Base-by-base conservation (phyloP, 2,113 vertebrate genomes). In the Gavialis gangeticus region DNA sequence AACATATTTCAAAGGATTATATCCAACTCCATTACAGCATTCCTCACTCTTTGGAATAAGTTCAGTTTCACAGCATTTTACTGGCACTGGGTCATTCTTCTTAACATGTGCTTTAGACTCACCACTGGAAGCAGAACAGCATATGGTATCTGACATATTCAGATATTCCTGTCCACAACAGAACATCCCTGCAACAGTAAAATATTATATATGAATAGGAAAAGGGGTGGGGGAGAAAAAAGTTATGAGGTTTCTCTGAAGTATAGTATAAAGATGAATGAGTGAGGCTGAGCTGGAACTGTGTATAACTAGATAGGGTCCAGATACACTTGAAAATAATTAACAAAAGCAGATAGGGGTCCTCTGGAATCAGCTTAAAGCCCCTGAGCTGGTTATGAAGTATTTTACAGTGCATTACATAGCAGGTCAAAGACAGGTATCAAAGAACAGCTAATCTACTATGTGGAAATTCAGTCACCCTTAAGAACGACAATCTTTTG, bases 1-100 rank as follows among this genome's bases (percentile, higher is more conserved):
- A 97, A 99, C 98, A 95, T 98, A 98, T 97, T 98, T 98, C 94
- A 98, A 97, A 91, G 99, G 98, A 98, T 99, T 97, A 96, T 99
- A 99, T 95, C 99, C 98, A 96, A 99, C 98, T 92, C 99, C 99
- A 93, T 98, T 98, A 97, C 99, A 99, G 98, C 99, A 99, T 97
- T 97, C 95, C 96, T 99, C 98, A 34, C 97, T 98, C 96, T 97
- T 97, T 96, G 97, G 98, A 97, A 99, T 98, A 97, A 99, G 98
- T 97, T 98, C 98, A 91, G 98, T 98, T 92, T 98, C 98, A 93
- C 99, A 99, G 98, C 99, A 99, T 98, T 98, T 98, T 95, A 98
- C 97, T 95, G 97, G 98, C 96, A 98, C 97, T 15, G 97, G 98
- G 96, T 97, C 97, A 97, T 98, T 98, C 96, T 98, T 98, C 96